These are phyloP conservation scores for Octopus sinensis DNA, from an alignment of 1,140 invertebrate genomes.

Conservation along the genomic window DNA sequence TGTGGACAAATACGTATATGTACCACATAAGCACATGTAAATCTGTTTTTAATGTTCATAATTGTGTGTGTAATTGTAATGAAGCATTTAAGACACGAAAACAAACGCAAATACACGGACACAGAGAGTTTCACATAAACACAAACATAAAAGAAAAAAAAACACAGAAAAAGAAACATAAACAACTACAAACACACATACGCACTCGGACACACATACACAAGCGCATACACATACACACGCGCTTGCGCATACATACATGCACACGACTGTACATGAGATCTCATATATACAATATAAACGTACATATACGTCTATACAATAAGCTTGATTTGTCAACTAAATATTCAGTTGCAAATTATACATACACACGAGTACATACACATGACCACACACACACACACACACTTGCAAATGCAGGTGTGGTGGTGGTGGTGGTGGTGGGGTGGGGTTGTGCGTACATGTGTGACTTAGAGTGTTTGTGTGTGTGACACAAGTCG, in stretches of 20 bases:
- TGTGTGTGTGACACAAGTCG: not conserved
- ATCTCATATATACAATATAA: not conserved
- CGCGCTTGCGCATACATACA: not conserved
- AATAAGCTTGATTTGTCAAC: not conserved
- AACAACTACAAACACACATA: not conserved
- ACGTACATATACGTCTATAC: not conserved
- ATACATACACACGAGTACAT: too few relatives aligned
- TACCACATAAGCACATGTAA: not conserved
- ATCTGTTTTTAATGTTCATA: not conserved
- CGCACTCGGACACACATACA: not conserved
- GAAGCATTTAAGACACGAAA: not conserved
- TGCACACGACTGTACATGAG: not conserved
- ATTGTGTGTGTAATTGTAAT: not conserved
- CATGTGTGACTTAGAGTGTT: not conserved
- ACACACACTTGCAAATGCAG: constrained; percentile 7
- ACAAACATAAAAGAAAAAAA: too few relatives aligned
- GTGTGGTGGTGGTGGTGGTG: not conserved
- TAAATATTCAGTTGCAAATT: not conserved
- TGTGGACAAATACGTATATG: not conserved
- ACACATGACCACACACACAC: constrained; percentile 18
- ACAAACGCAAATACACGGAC: not conserved
- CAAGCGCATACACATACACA: not conserved
- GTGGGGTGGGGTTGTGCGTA: not conserved
- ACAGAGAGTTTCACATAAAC: not conserved
- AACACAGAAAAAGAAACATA: not conserved